phyloP scores from a whole-genome alignment of 2,113 vertebrate genomes.

The Dryoscopus gambensis region DNA sequence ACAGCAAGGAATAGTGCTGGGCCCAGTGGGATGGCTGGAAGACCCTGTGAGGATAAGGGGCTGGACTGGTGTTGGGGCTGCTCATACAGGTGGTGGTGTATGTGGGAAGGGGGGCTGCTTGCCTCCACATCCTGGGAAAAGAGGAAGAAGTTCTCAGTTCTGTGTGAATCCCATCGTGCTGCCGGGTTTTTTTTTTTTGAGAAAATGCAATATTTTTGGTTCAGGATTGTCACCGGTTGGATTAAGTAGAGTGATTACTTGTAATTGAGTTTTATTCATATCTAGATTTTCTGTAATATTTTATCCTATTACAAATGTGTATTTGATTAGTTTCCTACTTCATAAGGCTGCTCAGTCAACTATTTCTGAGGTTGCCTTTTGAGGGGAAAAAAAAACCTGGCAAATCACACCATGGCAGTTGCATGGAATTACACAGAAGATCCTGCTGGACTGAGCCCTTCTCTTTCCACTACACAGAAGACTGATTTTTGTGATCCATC shows the following conservation, averaged over 20 bases:
- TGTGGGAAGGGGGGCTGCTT: background rate
- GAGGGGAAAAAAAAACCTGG: background rate
- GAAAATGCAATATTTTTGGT: background rate
- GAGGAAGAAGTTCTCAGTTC: background rate
- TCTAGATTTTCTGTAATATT: background rate
- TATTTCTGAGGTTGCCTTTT: background rate
- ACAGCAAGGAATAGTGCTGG: background rate
- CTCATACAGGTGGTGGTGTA: fast-evolving
- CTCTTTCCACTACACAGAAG: background rate
- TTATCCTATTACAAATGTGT: background rate
- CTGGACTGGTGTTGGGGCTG: background rate
- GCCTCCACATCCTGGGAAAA: background rate
- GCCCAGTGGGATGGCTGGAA: background rate
- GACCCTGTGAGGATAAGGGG: fast-evolving
- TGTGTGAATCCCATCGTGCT: background rate
- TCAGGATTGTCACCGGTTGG: background rate
- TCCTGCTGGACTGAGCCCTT: background rate
- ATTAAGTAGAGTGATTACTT: background rate
- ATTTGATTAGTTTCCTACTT: background rate
- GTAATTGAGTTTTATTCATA: background rate
- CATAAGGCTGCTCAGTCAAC: background rate
- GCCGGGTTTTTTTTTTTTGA: background rate
- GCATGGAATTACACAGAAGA: background rate
- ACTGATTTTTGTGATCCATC: background rate
- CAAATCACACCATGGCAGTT: background rate